These are phyloP conservation scores for Heptranchias perlo DNA, from an alignment of 2,113 vertebrate genomes.

Conservation along the genomic window DNA sequence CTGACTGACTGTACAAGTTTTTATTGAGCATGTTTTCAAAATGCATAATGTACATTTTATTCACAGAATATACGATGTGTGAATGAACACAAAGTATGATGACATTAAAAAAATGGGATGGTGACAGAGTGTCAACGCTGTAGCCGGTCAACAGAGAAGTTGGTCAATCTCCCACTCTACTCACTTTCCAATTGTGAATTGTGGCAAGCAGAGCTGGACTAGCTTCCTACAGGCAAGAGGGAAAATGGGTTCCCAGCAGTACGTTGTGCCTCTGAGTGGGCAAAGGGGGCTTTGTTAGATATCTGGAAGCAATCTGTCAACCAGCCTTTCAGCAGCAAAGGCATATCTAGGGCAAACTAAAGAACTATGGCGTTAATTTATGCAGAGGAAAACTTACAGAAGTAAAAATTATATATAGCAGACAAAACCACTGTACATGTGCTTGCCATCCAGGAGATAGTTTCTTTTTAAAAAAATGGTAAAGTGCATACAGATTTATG, in stretches of 20 bases:
- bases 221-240: not conserved
- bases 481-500: not conserved
- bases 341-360: not conserved
- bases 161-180: not conserved
- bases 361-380: not conserved
- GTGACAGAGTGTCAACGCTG: not conserved
- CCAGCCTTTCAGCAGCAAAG: not conserved
- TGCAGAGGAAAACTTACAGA: not conserved
- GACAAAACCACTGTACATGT: not conserved
- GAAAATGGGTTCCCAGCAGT: not conserved
- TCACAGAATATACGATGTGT: not conserved
- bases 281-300: not conserved
- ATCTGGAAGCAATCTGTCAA: not conserved
- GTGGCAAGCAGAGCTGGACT: not conserved
- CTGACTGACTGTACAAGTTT: not conserved
- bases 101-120: not conserved
- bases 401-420: not conserved
- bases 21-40: not conserved
- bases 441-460: not conserved
- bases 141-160: not conserved
- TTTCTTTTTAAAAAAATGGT: not conserved
- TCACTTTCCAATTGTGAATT: not conserved
- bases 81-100: not conserved
- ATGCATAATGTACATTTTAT: not conserved
- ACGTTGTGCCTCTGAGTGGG: not conserved